Evolutionary conservation across 2,888 invertebrate genomes (phyloP).

Genomic region (Blera fallax): DNA sequence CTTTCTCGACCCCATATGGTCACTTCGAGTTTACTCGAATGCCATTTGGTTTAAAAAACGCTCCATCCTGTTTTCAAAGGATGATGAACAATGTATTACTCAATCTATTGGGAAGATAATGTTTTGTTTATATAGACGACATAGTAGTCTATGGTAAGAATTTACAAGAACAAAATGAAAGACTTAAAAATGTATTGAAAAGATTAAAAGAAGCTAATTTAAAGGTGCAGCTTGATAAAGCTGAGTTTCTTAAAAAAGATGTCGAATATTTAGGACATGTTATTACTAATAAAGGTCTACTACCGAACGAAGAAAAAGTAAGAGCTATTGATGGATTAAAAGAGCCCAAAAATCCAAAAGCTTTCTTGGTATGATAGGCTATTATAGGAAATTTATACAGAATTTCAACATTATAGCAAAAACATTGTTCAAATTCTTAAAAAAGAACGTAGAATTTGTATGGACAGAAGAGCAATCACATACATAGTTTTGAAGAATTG

Average conservation of each 20-base stretch:
- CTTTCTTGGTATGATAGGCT: neutral
- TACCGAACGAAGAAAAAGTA: conserved; percentile 74
- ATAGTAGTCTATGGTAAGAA: conserved; percentile 69
- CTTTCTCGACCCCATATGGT: no score
- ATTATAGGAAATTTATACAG: no score
- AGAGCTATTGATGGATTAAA: conserved; percentile 5
- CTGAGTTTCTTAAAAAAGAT: conserved; percentile 1
- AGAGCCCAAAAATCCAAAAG: neutral
- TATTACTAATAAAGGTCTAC: conserved; percentile 75
- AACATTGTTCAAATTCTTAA: conserved; percentile 33
- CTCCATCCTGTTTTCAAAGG: conserved; percentile 77
- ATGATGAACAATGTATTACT: conserved; percentile 75
- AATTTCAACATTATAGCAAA: conserved; percentile 21
- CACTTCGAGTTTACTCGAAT: no score
- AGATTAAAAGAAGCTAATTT: conserved; percentile 24
- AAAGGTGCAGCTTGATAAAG: conserved; percentile 59
- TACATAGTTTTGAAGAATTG: neutral
- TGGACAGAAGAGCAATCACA: no score
- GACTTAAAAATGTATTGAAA: conserved; percentile 58
- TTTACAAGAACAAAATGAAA: conserved; percentile 73
- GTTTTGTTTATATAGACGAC: conserved; percentile 75
- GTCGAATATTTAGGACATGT: conserved; percentile 73
- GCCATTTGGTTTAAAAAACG: conserved; percentile 60
- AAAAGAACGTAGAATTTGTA: no score
- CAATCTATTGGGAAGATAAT: conserved; percentile 8